Base-by-base conservation (phyloP, 92 coral and sea anemone species). In the Bergia sp. region DNA sequence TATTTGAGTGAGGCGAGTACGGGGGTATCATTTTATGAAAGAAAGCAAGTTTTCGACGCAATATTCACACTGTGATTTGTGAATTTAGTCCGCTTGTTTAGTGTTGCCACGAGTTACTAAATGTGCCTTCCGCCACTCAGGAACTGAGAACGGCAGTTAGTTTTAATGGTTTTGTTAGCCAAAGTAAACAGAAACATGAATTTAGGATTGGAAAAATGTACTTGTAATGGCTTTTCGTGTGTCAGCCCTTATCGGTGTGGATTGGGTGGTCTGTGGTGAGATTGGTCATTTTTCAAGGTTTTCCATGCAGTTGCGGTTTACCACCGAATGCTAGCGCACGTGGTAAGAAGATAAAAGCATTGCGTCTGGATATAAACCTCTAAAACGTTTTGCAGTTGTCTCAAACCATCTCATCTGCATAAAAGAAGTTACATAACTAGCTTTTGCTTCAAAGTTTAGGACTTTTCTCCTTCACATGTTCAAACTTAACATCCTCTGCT, bases 181-280 rank as follows among this genome's bases (percentile, higher is more conserved):
- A 84, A 44, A 41, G 66, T 45, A 84, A 84, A 84, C 66, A 84
- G 75, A 84, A 69, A 69, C 41, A 83, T 23, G 21, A 69, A 83
- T 83, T 20, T 66, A 41, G 40, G 15, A 8, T n/a, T 44, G 21
- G 64, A 45, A 50, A 43, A 36, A 12, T 84, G 77, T 45, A 15
- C 42, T 18, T 45, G 57, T 71, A 50, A 71, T 13, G 39, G 86
- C 77, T 69, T 83, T 66, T 1, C 86, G 29, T 61, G 86, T 81
- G 73, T 10, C 75, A 82, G 20, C 37, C 16, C 2, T 64, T 64
- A 44, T 64, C 55, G 64, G 49, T 21, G 10, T 45, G 20, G 43
- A 84, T 57, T 84, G 87, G 79, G 87, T 71, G 87, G 87, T 71
- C 87, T 23, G 39, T 50, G 87, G 37, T 69, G 8, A 69, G n/a